These are phyloP conservation scores for Poecilia velifera DNA, from an alignment of 2,797 vertebrate species.

Conservation along the genomic window DNA sequence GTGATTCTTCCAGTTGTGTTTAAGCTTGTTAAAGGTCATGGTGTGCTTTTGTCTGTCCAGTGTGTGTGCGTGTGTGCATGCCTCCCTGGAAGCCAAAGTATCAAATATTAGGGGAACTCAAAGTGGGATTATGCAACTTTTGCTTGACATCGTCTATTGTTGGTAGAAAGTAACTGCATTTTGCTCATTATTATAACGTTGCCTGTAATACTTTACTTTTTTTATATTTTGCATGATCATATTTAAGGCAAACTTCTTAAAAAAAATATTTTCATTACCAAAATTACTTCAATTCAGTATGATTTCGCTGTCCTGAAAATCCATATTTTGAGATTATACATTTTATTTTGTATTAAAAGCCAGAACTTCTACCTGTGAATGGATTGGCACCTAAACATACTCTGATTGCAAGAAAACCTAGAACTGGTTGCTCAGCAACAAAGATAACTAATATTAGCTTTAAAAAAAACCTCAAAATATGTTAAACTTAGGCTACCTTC, in stretches of 20 bases:
- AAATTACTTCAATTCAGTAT: background rate
- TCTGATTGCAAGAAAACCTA: background rate
- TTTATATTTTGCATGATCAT: background rate
- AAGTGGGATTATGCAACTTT: conserved; percentile 50
- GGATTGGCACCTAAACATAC: background rate
- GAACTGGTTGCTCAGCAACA: background rate
- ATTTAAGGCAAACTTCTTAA: background rate
- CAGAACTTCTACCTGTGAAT: background rate
- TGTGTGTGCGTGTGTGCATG: conserved; percentile 45
- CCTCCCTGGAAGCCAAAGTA: conserved; percentile 62
- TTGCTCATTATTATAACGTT: background rate
- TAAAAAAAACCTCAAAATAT: background rate
- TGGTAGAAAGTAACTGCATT: conserved; percentile 10
- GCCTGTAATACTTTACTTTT: background rate
- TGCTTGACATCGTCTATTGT: conserved; percentile 17
- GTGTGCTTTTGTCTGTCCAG: conserved; percentile 73
- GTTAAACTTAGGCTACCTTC: no score
- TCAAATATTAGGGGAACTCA: conserved; percentile 43
- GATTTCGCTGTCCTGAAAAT: background rate
- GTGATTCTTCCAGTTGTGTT: conserved; percentile 71
- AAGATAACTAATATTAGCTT: background rate
- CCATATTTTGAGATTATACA: background rate
- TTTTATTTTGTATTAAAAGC: background rate
- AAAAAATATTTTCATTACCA: background rate
- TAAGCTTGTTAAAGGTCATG: conserved; percentile 69